These are phyloP conservation scores for Drosophila robusta DNA, from an alignment of 2,888 invertebrate species.

Conservation along the genomic window DNA sequence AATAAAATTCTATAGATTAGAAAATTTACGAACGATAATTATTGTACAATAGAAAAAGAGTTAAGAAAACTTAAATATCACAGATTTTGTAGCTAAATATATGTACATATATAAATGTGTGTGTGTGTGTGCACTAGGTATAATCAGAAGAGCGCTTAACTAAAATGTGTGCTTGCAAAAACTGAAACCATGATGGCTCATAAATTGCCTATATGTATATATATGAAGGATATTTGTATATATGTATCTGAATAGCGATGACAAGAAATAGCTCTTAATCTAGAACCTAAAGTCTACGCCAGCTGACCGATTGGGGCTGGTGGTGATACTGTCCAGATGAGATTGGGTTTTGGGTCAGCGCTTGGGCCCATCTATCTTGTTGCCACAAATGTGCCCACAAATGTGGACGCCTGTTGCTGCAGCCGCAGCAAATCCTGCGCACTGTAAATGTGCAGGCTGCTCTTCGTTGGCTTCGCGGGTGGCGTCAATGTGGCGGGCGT, in stretches of 20 bases:
- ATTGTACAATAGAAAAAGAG: constrained; percentile 57
- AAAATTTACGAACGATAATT: constrained; percentile 51
- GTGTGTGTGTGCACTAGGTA: constrained; percentile 47
- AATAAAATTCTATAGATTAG: constrained; percentile 61
- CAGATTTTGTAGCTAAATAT: constrained; percentile 74
- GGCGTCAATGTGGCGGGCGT: constrained; percentile 11
- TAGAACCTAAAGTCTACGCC: constrained; percentile 45
- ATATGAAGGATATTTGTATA: constrained; percentile 50
- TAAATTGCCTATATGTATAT: not conserved
- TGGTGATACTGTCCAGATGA: constrained; percentile 69
- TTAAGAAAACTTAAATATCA: constrained; percentile 83
- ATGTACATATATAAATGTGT: constrained; percentile 17
- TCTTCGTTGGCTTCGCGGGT: not conserved
- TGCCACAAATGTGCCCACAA: constrained; percentile 46
- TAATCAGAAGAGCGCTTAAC: constrained; percentile 45
- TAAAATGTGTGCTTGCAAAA: constrained; percentile 34
- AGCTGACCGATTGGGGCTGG: constrained; percentile 23
- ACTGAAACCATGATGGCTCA: constrained; percentile 8
- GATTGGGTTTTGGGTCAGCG: constrained; percentile 45
- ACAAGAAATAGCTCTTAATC: constrained; percentile 73
- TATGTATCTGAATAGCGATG: constrained; percentile 53
- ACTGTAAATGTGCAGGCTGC: constrained; percentile 72
- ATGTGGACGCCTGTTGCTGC: constrained; percentile 43
- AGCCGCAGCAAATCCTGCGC: constrained; percentile 76
- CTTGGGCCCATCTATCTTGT: constrained; percentile 4